These are phyloP conservation scores for Sebastes ruberrimus DNA, from an alignment of 2,797 vertebrate genomes.

Conservation along the genomic window DNA sequence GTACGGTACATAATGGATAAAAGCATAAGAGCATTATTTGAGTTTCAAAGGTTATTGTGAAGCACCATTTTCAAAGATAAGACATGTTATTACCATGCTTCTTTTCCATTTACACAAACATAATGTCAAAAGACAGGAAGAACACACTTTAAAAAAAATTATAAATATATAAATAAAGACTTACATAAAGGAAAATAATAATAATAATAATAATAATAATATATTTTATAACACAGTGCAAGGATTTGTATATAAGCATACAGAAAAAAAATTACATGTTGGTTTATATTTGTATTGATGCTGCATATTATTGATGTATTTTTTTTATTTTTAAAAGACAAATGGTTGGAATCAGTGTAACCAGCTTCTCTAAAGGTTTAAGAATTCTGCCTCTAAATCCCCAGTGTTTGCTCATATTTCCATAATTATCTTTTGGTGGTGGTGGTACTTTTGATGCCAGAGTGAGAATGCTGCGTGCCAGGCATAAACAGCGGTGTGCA, in stretches of 20 bases:
- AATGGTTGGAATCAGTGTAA: neutral
- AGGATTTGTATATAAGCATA: too few relatives aligned
- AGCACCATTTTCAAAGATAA: neutral
- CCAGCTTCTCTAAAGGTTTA: neutral
- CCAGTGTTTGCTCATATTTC: constrained; percentile 10
- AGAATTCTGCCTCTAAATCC: neutral
- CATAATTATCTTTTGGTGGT: neutral
- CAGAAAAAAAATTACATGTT: neutral
- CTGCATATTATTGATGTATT: neutral
- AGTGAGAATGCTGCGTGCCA: neutral
- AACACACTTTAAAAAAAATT: neutral
- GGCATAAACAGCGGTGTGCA: constrained; percentile 12
- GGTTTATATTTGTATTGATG: neutral
- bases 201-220: neutral
- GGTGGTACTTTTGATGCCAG: neutral
- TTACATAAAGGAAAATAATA: neutral
- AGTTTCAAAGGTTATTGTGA: neutral
- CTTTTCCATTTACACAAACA: too few relatives aligned
- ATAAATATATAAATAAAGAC: neutral
- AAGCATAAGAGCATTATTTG: neutral
- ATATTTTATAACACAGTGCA: too few relatives aligned
- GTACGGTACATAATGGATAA: neutral
- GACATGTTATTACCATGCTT: neutral
- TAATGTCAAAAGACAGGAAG: neutral
- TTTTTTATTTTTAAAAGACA: neutral